These are phyloP conservation scores for Bombus ignitus DNA, from an alignment of 1,140 invertebrate species.

Conservation along the genomic window DNA sequence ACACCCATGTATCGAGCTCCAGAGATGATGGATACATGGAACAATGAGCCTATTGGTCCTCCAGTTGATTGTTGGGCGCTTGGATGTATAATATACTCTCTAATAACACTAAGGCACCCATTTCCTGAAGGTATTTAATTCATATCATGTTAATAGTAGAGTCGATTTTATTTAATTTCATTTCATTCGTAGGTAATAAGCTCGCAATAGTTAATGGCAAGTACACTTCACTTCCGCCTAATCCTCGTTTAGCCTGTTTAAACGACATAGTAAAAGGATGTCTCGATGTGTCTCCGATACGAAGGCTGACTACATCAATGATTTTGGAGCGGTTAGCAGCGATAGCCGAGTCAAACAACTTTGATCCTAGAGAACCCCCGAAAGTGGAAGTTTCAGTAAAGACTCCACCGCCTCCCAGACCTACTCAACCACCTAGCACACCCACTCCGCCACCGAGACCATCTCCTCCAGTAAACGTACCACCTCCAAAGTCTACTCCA, in stretches of 20 bases:
- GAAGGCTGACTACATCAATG: slow-evolving; percentile 89
- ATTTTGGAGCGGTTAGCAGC: slow-evolving; percentile 93
- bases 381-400: slow-evolving; percentile 84
- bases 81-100: slow-evolving; percentile 96
- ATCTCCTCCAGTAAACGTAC: slow-evolving; percentile 60
- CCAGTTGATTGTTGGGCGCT: slow-evolving; percentile 98
- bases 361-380: slow-evolving; percentile 90
- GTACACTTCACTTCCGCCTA: slow-evolving; percentile 91
- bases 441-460: slow-evolving; percentile 74
- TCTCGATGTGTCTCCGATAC: slow-evolving; percentile 91
- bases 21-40: slow-evolving; percentile 99
- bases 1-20: slow-evolving; percentile 96
- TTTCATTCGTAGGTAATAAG: slow-evolving; percentile 87
- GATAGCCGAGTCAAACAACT: slow-evolving; percentile 92
- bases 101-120: slow-evolving; percentile 97
- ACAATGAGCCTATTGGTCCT: slow-evolving; percentile 95
- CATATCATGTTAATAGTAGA: no score
- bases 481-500: slow-evolving; percentile 65
- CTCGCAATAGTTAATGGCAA: slow-evolving; percentile 98
- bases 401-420: slow-evolving; percentile 78
- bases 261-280: slow-evolving; percentile 96
- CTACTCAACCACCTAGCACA: slow-evolving; percentile 73
- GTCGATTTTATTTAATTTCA: background rate
- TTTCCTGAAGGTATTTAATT: slow-evolving; percentile 92
- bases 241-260: slow-evolving; percentile 92